Evolutionary conservation across 30 jellyfish, hydroid and myxozoan genomes (phyloP), one percentile per base, ranked within the genome.

Genomic region (Hydra vulgaris): DNA sequence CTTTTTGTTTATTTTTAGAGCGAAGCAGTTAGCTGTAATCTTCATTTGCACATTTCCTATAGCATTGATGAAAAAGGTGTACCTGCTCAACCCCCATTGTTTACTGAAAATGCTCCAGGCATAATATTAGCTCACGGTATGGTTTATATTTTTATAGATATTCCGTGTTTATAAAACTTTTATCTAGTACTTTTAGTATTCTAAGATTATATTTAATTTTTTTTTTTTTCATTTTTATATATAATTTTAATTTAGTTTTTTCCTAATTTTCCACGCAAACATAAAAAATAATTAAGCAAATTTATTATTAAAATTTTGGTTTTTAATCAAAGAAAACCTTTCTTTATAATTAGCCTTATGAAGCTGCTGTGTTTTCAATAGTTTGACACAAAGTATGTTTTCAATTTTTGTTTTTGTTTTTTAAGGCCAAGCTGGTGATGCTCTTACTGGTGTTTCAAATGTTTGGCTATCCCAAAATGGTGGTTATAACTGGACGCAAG

Each of bases 401-500:
- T 18, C 18, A 21, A 1, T 53, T 8, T 76, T 27, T 22, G 22
- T 0, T 40, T 3, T 40, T 40, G 5, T 40, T 3, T n/a, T 0
- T 75, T 22, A 1, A 88, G 96, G 96, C 12, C 86, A 72, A 17
- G 80, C 76, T 52, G 94, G 97, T 18, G 97, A 89, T 82, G 97
- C 92, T 7, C 73, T 89, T 54, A 85, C 94, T 18, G 86, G 86
- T 27, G 72, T 70, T 76, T 82, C 94, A 8, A 74, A 85, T 81
- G 97, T 89, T 72, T 89, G 89, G 88, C 21, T 89, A 85, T 84
- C 97, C 3, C 69, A 84, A 18, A 85, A 89, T 81, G 97, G 97
- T 4, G 97, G 97, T 17, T 89, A 89, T 75, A 85, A 89, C 81
- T 89, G 97, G 97, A 82, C 85, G 0, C 81, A 84, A 86, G 96